Evolutionary conservation across 2,113 vertebrate genomes (phyloP).

Genomic region (Cheirogaleus medius): DNA sequence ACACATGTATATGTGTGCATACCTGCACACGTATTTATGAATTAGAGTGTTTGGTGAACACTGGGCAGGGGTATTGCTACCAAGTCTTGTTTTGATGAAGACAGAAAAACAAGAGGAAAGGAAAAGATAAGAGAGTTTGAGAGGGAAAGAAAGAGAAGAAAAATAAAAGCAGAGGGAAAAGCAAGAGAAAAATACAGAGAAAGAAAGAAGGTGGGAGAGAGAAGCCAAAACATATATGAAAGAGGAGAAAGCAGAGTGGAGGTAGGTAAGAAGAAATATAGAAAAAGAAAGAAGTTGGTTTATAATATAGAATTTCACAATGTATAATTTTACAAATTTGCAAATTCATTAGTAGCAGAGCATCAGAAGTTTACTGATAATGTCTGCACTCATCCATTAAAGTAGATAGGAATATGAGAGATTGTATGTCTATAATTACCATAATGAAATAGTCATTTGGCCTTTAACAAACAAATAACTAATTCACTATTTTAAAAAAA

Average conservation of each 20-base stretch:
- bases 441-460: constrained; percentile 41
- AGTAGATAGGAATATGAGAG: neutral
- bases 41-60: neutral
- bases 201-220: neutral
- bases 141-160: neutral
- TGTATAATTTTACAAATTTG: neutral
- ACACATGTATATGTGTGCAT: no score
- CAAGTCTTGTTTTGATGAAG: neutral
- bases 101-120: neutral
- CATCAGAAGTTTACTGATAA: neutral
- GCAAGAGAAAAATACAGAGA: neutral
- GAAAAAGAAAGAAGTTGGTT: neutral
- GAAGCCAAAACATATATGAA: neutral
- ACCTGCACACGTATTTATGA: neutral
- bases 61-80: neutral
- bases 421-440: neutral
- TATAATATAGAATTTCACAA: neutral
- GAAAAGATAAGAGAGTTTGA: neutral
- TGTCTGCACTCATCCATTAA: neutral
- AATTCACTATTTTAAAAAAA: constrained; percentile 3
- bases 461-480: constrained; percentile 33
- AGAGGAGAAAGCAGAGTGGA: neutral
- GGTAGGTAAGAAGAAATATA: neutral
- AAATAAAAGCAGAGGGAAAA: neutral
- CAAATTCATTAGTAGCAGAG: neutral